Evolutionary conservation across 2,113 vertebrate species (phyloP), one percentile per base, ranked within the genome.

Genomic region (Catharus bicknelli): DNA sequence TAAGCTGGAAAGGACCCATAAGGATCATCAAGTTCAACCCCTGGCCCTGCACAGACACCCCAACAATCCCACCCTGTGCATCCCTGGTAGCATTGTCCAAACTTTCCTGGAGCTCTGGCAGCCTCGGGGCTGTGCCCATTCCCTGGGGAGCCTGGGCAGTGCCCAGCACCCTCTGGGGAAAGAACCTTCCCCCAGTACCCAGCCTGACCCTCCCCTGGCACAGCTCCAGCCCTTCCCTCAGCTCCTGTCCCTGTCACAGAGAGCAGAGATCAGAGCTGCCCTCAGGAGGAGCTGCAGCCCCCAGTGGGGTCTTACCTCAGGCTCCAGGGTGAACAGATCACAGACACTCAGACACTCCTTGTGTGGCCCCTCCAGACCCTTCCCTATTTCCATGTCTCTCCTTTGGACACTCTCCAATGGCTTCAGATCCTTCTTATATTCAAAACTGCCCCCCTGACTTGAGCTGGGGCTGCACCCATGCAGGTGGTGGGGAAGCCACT

Each of bases 21-120:
- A n/a, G 38, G 18, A 77, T 8, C 14, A 68, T 22, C 10, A 3
- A 57, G 34, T 42, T 29, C 38, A 68, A 10, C 6, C 1, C 36
- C 53, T 22, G 42, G 22, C 16, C 17, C 53, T 42, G 25, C 23
- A n/a, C 22, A n/a, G 53, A 42, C 29, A 55, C 7, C 22, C 27
- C 58, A 73, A 8, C 18, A 53, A 68, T 38, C 63, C 32, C 38
- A 68, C n/a, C 18, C 22, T 38, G 38, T 1, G 2, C 45, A 54
- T 25, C 38, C 13, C 40, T 54, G 7, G 0, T 2, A 47, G 7
- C 0, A 0, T 0, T 40, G n/a, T 7, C 29, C 63, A 38, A 61
- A 40, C 0, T 0, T 32, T 19, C 32, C 51, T 32, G 19, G 8
- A 67, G 62, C 53, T 76, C 62, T 27, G 62, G 45, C 62, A 67